Evolutionary conservation across 2,888 invertebrate species (phyloP).

Genomic region (Polylopha cassiicola): DNA sequence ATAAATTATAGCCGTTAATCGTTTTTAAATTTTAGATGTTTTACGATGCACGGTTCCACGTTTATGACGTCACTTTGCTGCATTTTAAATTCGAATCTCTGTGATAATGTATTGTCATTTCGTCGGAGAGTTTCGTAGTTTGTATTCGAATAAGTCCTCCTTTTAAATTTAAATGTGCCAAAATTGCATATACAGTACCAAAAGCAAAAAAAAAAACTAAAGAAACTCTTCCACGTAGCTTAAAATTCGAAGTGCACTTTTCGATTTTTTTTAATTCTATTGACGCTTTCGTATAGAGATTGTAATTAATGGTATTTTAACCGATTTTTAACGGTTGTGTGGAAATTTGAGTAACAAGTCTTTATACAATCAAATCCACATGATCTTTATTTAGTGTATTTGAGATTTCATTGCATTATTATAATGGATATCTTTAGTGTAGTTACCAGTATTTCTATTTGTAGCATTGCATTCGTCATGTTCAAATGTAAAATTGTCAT

Average conservation of each 20-base stretch:
- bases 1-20: too few species aligned
- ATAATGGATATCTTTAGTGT: conserved; percentile 60
- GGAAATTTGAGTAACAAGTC: conserved; percentile 27
- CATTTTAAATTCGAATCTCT: too few species aligned
- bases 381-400: conserved; percentile 34
- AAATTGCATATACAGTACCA: conserved; percentile 27
- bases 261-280: conserved; percentile 37
- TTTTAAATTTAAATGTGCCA: conserved; percentile 43
- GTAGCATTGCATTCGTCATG: conserved; percentile 70
- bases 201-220: conserved; percentile 9
- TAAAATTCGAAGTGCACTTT: conserved; percentile 55
- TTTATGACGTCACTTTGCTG: too few species aligned
- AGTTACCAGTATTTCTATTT: conserved; percentile 66
- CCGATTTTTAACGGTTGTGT: conserved; percentile 44
- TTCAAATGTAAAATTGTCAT: conserved; percentile 57
- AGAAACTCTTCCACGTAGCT: conserved; percentile 28
- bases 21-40: too few species aligned
- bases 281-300: conserved; percentile 47
- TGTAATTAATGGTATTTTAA: conserved; percentile 53
- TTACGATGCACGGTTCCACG: too few species aligned
- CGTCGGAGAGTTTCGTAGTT: too few species aligned
- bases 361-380: conserved; percentile 35
- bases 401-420: conserved; percentile 68
- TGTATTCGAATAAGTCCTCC: too few species aligned
- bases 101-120: too few species aligned